Base-by-base conservation (phyloP, 1,140 invertebrate species). In the Formica selysi region DNA sequence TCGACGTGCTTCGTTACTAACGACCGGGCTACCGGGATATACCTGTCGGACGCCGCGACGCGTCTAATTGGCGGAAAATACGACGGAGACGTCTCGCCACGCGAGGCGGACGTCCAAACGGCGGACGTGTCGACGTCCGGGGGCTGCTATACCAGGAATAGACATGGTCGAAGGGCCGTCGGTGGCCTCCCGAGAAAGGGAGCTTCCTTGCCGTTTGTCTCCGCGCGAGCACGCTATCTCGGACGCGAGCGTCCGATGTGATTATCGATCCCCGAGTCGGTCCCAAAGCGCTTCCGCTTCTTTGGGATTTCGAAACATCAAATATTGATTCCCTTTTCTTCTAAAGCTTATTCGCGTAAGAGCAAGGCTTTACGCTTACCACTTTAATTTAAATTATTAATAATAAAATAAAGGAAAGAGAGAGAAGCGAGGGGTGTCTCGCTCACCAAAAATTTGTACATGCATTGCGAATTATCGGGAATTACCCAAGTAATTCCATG, bases 41-140 rank as follows among this genome's bases (percentile, higher is more conserved):
- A 90, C 89, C 86, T 90, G 89, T 90, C 89, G 86, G 89, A 81
- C 86, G 73, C 83, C 80, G 78, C 88, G 91, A 91, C 90, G 89
- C 80, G 90, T 93, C 89, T 93, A 93, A 93, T 93, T 90, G 92
- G 86, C 90, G 88, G 91, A 93, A 93, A 93, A 93, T 93, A 92
- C 89, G 86, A 78, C 91, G 78, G 68, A 86, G 89, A 90, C 76
- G 80, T 86, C 76, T 26, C 54, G 59, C 88, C 89, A 87, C 89
- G 87, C 88, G 79, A 89, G 86, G 83, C 89, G 89, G 85, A 89
- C 70, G 87, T 89, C 87, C 88, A 89, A 83, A 57, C 71, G 85
- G 76, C 83, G 85, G 61, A 83, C 76, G 26, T 80, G 89, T 51
- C 71, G 78, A 86, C 87, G 61, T 81, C 76, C 48, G 22, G 22